These are phyloP conservation scores for Lepus timidus DNA, from an alignment of 2,113 vertebrate species.

Conservation along the genomic window DNA sequence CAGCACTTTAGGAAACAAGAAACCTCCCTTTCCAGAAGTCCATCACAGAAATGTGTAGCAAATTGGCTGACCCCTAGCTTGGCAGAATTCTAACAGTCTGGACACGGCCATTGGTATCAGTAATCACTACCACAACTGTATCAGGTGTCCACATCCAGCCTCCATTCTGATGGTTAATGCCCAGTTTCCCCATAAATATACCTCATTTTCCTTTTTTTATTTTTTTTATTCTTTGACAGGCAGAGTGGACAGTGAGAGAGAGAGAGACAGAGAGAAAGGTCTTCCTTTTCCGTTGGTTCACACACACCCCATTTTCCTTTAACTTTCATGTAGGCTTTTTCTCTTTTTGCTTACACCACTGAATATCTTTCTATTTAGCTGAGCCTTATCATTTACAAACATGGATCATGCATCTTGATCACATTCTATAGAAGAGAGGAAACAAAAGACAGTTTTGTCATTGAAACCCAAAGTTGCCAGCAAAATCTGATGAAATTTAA, in stretches of 20 bases:
- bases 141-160: background rate
- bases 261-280: too few relatives aligned
- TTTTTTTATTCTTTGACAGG: too few relatives aligned
- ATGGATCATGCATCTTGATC: background rate
- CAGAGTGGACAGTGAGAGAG: too few relatives aligned
- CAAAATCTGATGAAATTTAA: background rate
- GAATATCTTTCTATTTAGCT: constrained; percentile 22
- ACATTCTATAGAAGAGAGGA: background rate
- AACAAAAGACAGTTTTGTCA: constrained; percentile 28
- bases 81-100: background rate
- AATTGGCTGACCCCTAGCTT: background rate
- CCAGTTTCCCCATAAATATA: background rate
- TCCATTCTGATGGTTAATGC: background rate
- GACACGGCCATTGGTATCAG: background rate
- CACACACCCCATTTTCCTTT: background rate
- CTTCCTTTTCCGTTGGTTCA: too few relatives aligned
- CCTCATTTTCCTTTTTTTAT: too few relatives aligned
- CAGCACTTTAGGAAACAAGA: constrained; percentile 1
- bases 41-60: background rate
- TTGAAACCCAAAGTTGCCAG: background rate
- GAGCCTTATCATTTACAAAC: background rate
- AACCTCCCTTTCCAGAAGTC: background rate
- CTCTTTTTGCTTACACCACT: background rate
- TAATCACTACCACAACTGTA: background rate
- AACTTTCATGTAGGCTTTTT: background rate